These are phyloP conservation scores for Penaeus vannamei DNA, from an alignment of 1,140 invertebrate genomes.

Conservation along the genomic window DNA sequence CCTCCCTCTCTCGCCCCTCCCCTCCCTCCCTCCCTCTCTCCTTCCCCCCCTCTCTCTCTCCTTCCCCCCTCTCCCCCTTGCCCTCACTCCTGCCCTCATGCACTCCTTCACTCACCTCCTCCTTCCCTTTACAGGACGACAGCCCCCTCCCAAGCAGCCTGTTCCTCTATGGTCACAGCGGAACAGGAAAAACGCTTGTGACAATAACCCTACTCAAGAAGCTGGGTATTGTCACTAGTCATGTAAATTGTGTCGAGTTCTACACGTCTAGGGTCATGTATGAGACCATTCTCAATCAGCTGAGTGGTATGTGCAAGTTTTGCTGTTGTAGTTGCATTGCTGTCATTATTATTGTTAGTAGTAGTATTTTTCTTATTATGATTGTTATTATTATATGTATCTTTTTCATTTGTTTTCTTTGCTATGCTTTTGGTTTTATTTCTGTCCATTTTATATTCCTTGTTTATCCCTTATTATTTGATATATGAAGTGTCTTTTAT, in stretches of 20 bases:
- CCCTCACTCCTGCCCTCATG: too few relatives aligned
- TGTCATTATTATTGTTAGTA: too few relatives aligned
- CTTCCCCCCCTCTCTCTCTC: too few relatives aligned
- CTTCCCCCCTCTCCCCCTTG: too few relatives aligned
- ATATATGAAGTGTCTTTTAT: too few relatives aligned
- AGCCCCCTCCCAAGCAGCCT: constrained; percentile 78
- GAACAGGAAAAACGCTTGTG: constrained; percentile 85
- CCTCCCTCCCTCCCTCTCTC: neutral
- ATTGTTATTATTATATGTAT: too few relatives aligned
- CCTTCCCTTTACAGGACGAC: constrained; percentile 67
- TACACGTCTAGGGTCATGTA: constrained; percentile 83
- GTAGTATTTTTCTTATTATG: too few relatives aligned
- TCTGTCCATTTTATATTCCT: too few relatives aligned
- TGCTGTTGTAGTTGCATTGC: too few relatives aligned
- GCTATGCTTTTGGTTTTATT: too few relatives aligned
- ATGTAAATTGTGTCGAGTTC: constrained; percentile 88
- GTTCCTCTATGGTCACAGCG: constrained; percentile 84
- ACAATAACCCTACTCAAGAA: constrained; percentile 76
- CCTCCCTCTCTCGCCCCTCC: neutral
- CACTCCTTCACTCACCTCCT: neutral
- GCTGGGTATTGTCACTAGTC: constrained; percentile 77
- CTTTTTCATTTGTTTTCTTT: too few relatives aligned
- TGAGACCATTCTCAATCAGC: constrained; percentile 81
- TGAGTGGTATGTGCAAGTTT: constrained; percentile 71
- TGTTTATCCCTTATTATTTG: too few relatives aligned